Conservation (phyloP, 2,113 vertebrate species). For the Speoplatyrhinus poulsoni region DNA sequence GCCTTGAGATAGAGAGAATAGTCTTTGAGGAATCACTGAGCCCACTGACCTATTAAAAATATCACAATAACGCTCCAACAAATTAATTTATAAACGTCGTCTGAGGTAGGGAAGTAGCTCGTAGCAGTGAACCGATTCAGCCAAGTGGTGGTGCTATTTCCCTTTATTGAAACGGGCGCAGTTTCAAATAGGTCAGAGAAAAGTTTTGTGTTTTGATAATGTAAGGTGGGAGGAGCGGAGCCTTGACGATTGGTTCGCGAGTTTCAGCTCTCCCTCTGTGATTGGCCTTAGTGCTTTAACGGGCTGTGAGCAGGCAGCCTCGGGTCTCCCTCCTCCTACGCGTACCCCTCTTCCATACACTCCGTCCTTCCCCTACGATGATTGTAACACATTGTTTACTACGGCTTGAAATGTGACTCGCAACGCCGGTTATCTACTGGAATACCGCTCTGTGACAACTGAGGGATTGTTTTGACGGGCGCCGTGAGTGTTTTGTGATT, state of each 20-base stretch:
- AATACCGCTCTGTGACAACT: conserved; percentile 69
- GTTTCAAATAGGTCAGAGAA: conserved; percentile 70
- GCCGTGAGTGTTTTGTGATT: conserved; percentile 64
- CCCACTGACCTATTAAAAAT: background rate
- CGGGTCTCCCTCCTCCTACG: conserved; percentile 37
- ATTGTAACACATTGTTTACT: conserved; percentile 78
- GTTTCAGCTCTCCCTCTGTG: conserved; percentile 54
- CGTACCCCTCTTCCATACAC: conserved; percentile 17
- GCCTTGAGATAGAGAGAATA: no score
- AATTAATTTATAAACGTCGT: background rate
- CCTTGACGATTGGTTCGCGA: conserved; percentile 67
- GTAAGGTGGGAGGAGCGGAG: conserved; percentile 57
- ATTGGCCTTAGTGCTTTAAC: conserved; percentile 70
- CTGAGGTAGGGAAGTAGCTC: background rate
- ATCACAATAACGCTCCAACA: background rate
- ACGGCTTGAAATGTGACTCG: conserved; percentile 80
- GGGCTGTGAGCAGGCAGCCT: conserved; percentile 50
- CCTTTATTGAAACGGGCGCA: conserved; percentile 53
- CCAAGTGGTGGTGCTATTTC: conserved; percentile 69
- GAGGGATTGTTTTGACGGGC: conserved; percentile 69
- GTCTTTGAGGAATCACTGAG: background rate
- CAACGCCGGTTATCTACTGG: conserved; percentile 68
- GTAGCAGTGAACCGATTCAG: conserved; percentile 16
- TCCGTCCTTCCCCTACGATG: conserved; percentile 49
- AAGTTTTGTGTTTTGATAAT: conserved; percentile 79